These are phyloP conservation scores for Sebastes itinus DNA, from an alignment of 2,797 vertebrate genomes.

Conservation along the genomic window DNA sequence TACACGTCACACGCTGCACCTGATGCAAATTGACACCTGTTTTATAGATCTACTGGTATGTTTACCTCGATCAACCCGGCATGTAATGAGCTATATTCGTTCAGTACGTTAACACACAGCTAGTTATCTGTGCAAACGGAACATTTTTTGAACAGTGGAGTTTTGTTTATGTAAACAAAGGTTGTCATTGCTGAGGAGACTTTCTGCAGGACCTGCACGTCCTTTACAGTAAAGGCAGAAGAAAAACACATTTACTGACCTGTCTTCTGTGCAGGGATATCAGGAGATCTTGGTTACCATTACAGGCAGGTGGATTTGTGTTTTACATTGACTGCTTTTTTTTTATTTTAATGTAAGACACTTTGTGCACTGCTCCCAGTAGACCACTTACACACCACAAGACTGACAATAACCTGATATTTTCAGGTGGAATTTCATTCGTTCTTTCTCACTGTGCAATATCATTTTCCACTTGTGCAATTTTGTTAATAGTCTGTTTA, in stretches of 20 bases:
- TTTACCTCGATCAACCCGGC: too few relatives aligned
- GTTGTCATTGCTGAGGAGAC: too few relatives aligned
- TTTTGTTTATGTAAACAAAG: neutral
- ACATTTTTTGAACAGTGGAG: accelerated
- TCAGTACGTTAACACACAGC: neutral
- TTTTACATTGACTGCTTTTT: neutral
- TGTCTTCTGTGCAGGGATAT: neutral
- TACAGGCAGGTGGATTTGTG: neutral
- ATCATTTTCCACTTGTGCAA: too few relatives aligned
- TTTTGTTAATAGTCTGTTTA: too few relatives aligned
- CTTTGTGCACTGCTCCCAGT: neutral
- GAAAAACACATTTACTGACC: neutral
- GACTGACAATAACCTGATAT: too few relatives aligned
- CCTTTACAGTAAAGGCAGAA: neutral
- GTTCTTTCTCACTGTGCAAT: too few relatives aligned
- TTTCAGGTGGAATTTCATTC: too few relatives aligned
- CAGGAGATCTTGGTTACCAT: neutral
- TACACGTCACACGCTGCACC: too few relatives aligned
- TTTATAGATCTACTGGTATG: too few relatives aligned
- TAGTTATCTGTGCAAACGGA: accelerated
- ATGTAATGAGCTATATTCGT: neutral
- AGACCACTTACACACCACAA: too few relatives aligned
- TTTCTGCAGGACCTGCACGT: neutral
- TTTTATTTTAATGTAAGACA: neutral
- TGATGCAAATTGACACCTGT: too few relatives aligned